A percentile compares a stretch with the other conserved stretches of the same genome.
phyloP scores from a whole-genome alignment of 2,888 invertebrate genomes.

The Eupeodes luniger region DNA sequence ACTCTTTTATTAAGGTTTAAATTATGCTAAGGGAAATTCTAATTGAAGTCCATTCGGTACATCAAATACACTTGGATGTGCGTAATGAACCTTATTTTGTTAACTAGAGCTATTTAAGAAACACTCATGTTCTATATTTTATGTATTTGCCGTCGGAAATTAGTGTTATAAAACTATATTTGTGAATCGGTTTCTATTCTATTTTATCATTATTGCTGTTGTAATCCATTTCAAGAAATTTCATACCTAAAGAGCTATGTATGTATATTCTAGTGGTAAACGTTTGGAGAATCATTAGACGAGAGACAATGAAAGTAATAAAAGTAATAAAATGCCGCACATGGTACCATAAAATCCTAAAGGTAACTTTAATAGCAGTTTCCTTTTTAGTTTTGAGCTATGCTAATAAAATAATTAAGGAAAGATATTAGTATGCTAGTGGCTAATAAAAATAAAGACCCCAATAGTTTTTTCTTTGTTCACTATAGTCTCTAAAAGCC shows the following conservation, averaged over 20 bases:
- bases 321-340: background rate
- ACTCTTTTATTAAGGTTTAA: background rate
- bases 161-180: constrained; percentile 4
- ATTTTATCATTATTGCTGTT: background rate
- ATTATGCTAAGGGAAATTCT: background rate
- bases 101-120: background rate
- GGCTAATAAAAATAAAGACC: background rate
- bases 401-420: background rate
- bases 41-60: background rate
- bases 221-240: background rate
- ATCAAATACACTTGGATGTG: background rate
- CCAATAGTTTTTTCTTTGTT: too few species aligned
- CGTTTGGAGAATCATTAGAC: background rate
- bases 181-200: background rate
- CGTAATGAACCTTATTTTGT: background rate
- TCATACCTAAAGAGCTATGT: background rate
- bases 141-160: constrained; percentile 9
- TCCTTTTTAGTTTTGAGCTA: background rate
- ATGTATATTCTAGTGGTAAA: background rate
- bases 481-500: too few species aligned
- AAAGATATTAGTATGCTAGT: background rate
- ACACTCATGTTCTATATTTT: background rate
- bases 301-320: background rate
- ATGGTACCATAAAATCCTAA: background rate
- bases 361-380: background rate